phyloP scores from a whole-genome alignment of 2,797 vertebrate genomes.

The Emydoidea blandingii region DNA sequence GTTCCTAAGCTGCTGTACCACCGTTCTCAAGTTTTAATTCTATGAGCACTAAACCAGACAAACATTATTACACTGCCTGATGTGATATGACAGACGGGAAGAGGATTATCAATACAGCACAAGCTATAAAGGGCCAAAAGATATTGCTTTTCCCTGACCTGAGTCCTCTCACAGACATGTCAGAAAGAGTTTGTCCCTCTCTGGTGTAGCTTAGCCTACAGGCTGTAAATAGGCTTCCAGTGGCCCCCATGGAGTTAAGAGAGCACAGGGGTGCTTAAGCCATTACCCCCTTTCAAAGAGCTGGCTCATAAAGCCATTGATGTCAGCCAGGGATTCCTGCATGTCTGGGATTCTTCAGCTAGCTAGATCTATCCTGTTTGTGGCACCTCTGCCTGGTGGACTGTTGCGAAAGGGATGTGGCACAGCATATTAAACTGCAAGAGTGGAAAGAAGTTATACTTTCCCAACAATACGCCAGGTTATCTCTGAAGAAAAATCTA shows the following conservation, averaged over 20 bases:
- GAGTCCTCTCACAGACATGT: background rate
- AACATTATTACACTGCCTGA: background rate
- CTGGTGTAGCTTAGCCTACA: background rate
- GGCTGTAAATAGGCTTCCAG: background rate
- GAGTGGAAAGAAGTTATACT: background rate
- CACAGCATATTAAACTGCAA: background rate
- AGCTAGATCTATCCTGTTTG: background rate
- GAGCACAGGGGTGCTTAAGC: background rate
- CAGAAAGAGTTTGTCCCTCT: background rate
- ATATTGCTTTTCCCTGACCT: background rate
- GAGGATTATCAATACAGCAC: background rate
- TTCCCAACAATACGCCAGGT: background rate
- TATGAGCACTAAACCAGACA: background rate
- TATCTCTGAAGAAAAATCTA: slow-evolving; percentile 34
- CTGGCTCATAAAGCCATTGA: background rate
- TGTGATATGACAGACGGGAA: background rate
- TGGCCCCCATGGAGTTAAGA: background rate
- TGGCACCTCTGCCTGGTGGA: background rate
- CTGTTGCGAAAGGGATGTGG: background rate
- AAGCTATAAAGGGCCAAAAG: background rate
- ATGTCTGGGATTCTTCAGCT: background rate
- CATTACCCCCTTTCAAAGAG: background rate
- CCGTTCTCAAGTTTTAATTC: background rate
- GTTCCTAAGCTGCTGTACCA: background rate
- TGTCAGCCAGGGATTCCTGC: background rate